These are phyloP conservation scores for Typhlomys cinereus DNA, from an alignment of 2,113 vertebrate genomes.

Conservation along the genomic window DNA sequence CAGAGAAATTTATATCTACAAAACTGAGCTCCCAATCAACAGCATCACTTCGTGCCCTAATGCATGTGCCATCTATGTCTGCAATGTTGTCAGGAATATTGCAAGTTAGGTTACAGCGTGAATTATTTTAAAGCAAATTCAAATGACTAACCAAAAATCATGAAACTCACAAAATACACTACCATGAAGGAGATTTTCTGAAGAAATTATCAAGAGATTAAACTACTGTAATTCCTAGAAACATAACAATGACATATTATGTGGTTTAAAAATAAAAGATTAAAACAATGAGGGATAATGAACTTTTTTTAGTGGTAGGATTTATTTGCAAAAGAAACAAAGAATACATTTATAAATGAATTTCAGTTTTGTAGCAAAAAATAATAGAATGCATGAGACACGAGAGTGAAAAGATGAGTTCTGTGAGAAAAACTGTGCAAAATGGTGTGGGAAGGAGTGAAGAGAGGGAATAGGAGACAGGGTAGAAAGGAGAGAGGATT, in stretches of 20 bases:
- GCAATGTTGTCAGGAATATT: neutral
- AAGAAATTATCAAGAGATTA: neutral
- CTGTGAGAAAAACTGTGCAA: too few species aligned
- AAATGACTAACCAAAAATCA: neutral
- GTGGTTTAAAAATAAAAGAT: neutral
- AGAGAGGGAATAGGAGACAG: neutral
- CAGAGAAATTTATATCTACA: neutral
- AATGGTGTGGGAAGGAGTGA: neutral
- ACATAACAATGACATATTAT: neutral
- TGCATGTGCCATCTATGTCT: accelerated
- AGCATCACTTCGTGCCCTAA: accelerated
- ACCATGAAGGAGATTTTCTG: neutral
- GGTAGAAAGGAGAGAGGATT: neutral
- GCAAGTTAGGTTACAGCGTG: too few species aligned
- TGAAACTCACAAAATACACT: neutral
- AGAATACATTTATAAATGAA: neutral
- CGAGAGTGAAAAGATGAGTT: neutral
- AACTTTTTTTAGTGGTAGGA: neutral
- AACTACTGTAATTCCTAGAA: neutral
- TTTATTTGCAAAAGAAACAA: neutral
- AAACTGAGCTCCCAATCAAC: neutral
- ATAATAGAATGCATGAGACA: neutral
- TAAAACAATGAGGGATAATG: neutral
- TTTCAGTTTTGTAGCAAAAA: neutral
- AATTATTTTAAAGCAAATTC: neutral